Evolutionary conservation across 2,797 vertebrate species (phyloP).

Genomic region (Diceros bicornis): DNA sequence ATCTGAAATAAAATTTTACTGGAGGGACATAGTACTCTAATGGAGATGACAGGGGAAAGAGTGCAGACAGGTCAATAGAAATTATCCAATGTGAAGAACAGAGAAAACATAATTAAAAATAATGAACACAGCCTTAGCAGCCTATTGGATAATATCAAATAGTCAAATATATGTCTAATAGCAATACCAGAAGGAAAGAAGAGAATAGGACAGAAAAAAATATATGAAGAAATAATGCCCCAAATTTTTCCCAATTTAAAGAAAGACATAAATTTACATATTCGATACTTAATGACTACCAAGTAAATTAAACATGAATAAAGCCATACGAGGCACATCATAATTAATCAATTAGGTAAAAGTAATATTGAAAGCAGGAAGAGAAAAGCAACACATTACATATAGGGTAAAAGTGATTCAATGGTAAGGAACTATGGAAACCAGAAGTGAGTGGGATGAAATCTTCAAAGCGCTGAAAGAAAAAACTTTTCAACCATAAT

Average conservation of each 20-base stretch:
- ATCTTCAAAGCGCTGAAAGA: not conserved
- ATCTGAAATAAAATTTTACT: not conserved
- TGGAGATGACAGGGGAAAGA: not conserved
- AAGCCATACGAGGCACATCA: not conserved
- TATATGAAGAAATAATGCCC: not conserved
- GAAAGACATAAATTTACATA: not conserved
- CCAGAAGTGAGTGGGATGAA: not conserved
- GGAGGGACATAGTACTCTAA: not conserved
- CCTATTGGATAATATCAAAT: not conserved
- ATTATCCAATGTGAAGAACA: not conserved
- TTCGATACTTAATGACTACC: not conserved
- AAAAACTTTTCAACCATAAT: not conserved
- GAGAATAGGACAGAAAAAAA: not conserved
- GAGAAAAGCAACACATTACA: not conserved
- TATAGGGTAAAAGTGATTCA: not conserved
- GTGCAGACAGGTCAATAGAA: not conserved
- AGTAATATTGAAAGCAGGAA: not conserved
- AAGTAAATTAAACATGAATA: not conserved
- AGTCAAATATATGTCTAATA: not conserved
- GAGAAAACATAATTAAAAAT: not conserved
- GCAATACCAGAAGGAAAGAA: not conserved
- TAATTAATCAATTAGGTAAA: not conserved
- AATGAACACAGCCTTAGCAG: not conserved
- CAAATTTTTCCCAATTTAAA: not conserved
- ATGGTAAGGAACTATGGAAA: not conserved